A percentile compares a stretch with the other conserved stretches of the same genome.
These are phyloP conservation scores for Thera britannica DNA, from an alignment of 2,888 invertebrate species.

Conservation along the genomic window DNA sequence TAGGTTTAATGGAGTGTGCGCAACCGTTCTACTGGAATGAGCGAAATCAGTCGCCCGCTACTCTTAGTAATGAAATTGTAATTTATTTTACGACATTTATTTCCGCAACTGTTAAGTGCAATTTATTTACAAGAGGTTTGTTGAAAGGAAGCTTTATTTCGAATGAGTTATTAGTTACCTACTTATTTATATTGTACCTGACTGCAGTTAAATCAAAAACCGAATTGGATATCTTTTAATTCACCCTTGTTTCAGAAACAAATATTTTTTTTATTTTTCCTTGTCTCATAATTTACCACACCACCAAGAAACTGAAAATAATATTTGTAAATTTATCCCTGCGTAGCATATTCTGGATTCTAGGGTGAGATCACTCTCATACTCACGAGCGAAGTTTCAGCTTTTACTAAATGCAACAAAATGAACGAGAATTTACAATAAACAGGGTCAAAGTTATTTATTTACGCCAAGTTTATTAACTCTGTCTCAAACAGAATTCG, in stretches of 20 bases:
- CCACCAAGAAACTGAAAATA: too few species aligned
- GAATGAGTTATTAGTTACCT: neutral
- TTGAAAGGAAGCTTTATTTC: slow-evolving; percentile 2
- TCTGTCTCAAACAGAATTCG: slow-evolving; percentile 29
- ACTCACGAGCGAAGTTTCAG: too few species aligned
- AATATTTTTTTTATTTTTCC: too few species aligned
- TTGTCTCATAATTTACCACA: too few species aligned
- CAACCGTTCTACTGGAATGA: slow-evolving; percentile 11
- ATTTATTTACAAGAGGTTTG: slow-evolving; percentile 19
- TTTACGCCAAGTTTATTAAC: slow-evolving; percentile 13
- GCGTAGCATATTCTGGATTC: too few species aligned
- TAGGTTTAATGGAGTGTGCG: slow-evolving; percentile 23
- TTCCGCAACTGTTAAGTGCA: slow-evolving; percentile 13
- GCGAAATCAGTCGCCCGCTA: slow-evolving; percentile 29
- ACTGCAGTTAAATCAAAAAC: too few species aligned
- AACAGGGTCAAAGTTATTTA: slow-evolving; percentile 2
- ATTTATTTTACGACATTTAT: slow-evolving; percentile 30
- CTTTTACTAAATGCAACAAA: neutral
- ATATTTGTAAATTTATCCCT: too few species aligned
- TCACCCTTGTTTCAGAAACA: too few species aligned
- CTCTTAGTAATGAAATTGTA: slow-evolving; percentile 33
- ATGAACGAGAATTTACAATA: slow-evolving; percentile 3
- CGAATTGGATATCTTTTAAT: too few species aligned
- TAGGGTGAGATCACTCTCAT: too few species aligned
- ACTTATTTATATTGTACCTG: too few species aligned